These are phyloP conservation scores for Theristicus caerulescens DNA, from an alignment of 2,113 vertebrate genomes.

Conservation along the genomic window DNA sequence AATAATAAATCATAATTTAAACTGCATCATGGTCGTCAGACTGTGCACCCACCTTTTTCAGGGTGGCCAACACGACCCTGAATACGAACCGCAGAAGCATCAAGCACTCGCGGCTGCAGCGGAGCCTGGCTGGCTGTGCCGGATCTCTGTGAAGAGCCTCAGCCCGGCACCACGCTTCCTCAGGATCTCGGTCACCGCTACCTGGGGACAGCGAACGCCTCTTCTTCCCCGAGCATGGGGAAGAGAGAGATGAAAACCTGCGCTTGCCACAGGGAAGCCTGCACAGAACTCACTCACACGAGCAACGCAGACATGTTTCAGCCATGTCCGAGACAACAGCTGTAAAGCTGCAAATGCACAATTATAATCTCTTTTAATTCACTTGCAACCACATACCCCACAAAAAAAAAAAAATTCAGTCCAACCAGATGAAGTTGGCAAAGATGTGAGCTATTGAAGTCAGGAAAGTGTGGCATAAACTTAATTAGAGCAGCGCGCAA, in stretches of 20 bases:
- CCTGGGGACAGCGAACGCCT: rapidly evolving
- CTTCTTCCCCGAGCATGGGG: neutral
- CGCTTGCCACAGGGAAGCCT: neutral
- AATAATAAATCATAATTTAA: neutral
- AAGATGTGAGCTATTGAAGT: rapidly evolving
- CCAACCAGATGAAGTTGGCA: neutral
- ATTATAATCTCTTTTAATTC: neutral
- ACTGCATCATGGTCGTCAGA: neutral
- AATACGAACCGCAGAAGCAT: neutral
- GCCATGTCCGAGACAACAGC: rapidly evolving
- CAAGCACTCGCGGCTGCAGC: neutral
- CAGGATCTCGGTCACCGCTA: neutral
- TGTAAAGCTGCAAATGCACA: neutral
- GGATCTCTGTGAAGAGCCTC: neutral
- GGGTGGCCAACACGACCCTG: neutral
- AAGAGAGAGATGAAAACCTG: neutral
- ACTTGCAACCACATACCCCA: neutral
- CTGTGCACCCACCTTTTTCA: neutral
- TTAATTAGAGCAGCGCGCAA: neutral
- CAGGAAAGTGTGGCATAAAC: neutral
- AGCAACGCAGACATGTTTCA: neutral
- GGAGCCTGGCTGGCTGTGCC: neutral
- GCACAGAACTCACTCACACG: rapidly evolving
- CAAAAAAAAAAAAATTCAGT: neutral
- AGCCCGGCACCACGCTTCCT: neutral